These are phyloP conservation scores for Scylla paramamosain DNA, from an alignment of 1,140 invertebrate genomes.

Conservation along the genomic window DNA sequence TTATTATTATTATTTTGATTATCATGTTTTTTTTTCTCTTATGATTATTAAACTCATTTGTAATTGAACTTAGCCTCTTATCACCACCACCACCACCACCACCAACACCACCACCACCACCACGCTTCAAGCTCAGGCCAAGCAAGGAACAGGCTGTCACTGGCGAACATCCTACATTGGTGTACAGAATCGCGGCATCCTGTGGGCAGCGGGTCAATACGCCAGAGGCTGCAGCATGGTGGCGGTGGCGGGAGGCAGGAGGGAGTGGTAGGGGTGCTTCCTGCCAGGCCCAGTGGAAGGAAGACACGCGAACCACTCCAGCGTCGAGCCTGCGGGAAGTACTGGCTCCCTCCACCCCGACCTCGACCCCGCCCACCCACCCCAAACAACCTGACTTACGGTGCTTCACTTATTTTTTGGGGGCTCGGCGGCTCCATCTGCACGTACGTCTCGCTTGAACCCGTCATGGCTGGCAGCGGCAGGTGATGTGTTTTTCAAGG, in stretches of 20 bases:
- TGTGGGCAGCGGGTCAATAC: constrained; percentile 18
- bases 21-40: background rate
- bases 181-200: background rate
- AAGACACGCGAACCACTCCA: constrained; percentile 9
- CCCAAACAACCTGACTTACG: background rate
- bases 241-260: background rate
- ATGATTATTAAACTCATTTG: background rate
- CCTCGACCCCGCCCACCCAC: background rate
- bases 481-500: background rate
- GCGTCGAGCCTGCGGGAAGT: background rate
- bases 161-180: background rate
- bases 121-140: background rate
- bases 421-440: background rate
- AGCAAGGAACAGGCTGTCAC: background rate
- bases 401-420: background rate
- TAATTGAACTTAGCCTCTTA: background rate
- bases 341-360: background rate
- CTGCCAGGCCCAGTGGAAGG: background rate
- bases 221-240: background rate
- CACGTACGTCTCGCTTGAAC: background rate
- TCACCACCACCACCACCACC: background rate
- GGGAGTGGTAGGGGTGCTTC: background rate
- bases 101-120: background rate
- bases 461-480: background rate
- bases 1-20: constrained; percentile 16